Conservation (phyloP, 2,113 vertebrate species). For the Cricetomys ansorgei region DNA sequence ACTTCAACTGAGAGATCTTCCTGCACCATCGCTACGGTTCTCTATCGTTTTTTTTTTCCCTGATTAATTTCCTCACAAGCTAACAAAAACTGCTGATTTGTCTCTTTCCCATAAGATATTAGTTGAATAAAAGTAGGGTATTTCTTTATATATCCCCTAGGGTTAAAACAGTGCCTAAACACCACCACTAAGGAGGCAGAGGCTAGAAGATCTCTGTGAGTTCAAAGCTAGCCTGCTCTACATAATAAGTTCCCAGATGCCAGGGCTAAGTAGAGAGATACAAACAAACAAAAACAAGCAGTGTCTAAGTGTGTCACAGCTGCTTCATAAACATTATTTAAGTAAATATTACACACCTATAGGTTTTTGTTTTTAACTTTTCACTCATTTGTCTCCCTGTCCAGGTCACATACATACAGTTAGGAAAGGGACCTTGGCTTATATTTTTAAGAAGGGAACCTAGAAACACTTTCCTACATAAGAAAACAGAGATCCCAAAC, state of each 20-base stretch:
- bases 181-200: not conserved
- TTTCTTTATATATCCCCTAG: not conserved
- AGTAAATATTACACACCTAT: not conserved
- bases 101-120: not conserved
- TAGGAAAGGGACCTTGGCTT: not conserved
- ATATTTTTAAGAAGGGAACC: conserved; percentile 21
- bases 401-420: not conserved
- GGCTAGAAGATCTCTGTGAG: not conserved
- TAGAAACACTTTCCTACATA: conserved; percentile 41
- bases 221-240: not conserved
- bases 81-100: not conserved
- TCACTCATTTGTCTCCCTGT: conserved; percentile 19
- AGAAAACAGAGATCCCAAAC: conserved; percentile 1
- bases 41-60: not conserved
- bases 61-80: not conserved
- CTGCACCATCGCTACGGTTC: not conserved
- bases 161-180: not conserved
- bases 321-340: conserved; percentile 40
- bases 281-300: not conserved
- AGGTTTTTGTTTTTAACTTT: not conserved
- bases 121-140: not conserved
- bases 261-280: not conserved
- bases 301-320: not conserved
- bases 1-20: not conserved
- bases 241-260: not conserved